Percentiles rank a stretch among this genome's conserved stretches.
Evolutionary conservation across 2,113 vertebrate genomes (phyloP).

Genomic region (Percina caprodes): DNA sequence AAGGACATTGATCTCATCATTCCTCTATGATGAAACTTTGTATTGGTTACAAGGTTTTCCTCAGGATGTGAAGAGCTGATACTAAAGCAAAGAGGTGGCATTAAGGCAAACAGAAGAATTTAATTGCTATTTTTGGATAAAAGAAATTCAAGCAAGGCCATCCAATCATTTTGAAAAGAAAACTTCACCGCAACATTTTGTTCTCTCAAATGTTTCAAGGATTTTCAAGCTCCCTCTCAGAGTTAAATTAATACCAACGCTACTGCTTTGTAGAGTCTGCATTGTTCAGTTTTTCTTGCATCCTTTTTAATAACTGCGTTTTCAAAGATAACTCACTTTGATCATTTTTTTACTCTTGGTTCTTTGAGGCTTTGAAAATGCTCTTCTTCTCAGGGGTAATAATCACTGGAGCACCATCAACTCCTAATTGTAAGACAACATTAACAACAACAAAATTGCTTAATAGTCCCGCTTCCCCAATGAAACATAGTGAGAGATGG

Average conservation of each 20-base stretch:
- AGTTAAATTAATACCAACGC: constrained; percentile 21
- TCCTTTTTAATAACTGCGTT: constrained; percentile 13
- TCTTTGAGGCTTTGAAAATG: constrained; percentile 32
- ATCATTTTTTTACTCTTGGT: constrained; percentile 1
- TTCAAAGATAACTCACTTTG: constrained; percentile 16
- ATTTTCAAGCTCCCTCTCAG: constrained; percentile 6
- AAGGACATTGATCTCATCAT: neutral
- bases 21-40: neutral
- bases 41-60: constrained; percentile 8
- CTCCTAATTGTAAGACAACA: constrained; percentile 4
- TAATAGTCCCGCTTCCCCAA: neutral
- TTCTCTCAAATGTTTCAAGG: constrained; percentile 33
- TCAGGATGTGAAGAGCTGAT: neutral
- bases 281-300: neutral
- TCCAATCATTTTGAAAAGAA: neutral
- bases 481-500: constrained; percentile 5
- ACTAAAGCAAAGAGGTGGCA: neutral
- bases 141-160: constrained; percentile 17
- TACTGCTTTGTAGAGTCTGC: constrained; percentile 7
- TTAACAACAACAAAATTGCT: constrained; percentile 9
- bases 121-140: constrained; percentile 11
- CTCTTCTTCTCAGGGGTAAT: constrained; percentile 16
- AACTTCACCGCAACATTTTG: constrained; percentile 7
- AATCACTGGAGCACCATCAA: constrained; percentile 20
- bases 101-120: neutral